phyloP scores from a whole-genome alignment of 2,113 vertebrate species.

The Aramus guarauna region DNA sequence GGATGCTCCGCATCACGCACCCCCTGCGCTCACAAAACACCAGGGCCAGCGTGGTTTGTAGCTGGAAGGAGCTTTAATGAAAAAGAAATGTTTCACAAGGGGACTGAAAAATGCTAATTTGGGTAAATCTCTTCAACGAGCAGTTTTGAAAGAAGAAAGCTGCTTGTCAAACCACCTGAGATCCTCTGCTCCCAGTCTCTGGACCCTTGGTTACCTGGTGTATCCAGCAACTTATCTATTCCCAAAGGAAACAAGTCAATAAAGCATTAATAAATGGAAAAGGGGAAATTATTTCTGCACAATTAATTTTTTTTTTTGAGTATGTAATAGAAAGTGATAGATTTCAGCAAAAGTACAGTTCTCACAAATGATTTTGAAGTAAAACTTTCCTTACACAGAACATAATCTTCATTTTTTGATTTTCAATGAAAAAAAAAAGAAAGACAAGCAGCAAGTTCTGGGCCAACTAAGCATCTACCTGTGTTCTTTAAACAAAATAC shows the following conservation, averaged over 20 bases:
- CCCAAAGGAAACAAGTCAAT: background rate
- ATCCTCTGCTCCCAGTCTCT: background rate
- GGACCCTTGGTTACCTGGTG: background rate
- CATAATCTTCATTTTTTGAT: background rate
- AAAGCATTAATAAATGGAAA: background rate
- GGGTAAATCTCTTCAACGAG: background rate
- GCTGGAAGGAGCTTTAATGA: background rate
- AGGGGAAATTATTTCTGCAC: background rate
- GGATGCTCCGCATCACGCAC: background rate
- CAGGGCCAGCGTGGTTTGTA: rapidly evolving
- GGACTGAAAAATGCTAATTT: background rate
- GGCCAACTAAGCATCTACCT: background rate
- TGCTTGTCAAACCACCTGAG: background rate
- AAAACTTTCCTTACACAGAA: background rate
- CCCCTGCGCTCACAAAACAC: rapidly evolving
- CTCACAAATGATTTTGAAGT: background rate
- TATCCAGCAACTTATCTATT: background rate
- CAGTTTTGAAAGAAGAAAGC: background rate
- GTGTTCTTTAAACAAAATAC: background rate
- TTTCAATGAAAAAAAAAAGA: background rate
- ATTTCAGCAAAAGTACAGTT: background rate
- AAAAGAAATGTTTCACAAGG: background rate
- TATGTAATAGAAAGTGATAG: background rate
- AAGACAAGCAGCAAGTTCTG: background rate
- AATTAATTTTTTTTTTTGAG: background rate